Base-by-base conservation (phyloP, 2,113 vertebrate genomes). In the Harpagus bidentatus region DNA sequence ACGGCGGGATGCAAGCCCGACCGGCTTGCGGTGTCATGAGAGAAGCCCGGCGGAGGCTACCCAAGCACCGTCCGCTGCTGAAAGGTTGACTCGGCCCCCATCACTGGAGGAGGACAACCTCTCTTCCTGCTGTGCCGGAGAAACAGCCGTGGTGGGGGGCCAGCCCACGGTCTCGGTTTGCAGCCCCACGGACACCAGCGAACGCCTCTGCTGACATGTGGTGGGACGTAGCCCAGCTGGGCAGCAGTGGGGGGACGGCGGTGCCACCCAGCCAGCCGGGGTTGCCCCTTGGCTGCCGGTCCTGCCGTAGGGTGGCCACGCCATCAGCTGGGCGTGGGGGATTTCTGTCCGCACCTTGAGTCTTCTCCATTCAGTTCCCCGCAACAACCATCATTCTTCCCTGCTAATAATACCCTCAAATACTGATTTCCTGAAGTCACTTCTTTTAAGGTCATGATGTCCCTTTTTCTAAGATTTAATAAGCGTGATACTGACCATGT, bases 401-500 rank as follows among this genome's bases (percentile, higher is more conserved):
- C 23, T 50, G 66, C 42, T 91, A 66, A 71, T 55, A 80, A 85
- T 77, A 65, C 23, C 85, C 50, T 76, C 76, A 53, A 88, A 92
- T 45, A 15, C 69, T 70, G 73, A 53, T 45, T 93, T 95, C 62
- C 82, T 82, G 73, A 92, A 77, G 76, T 52, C 22, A 7, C 72
- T 90, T 93, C 47, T 95, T 84, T 70, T 70, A 81, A 82, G 85
- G 66, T 50, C 85, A 11, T 48, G 42, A 26, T 11, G 42, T 86
- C 38, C 58, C 70, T 85, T 91, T 45, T 85, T 65, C 86, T 87
- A 67, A 89, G 90, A 80, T n/a, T 70, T 95, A 94, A 80, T 93
- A 94, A 82, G 58, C 52, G 87, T 91, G 77, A 95, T 91, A 52
- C 81, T 94, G 86, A 82, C 84, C 92, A 69, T 74, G 84, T 55